phyloP scores from a whole-genome alignment of 2,888 invertebrate species.

The Cryptus armator region DNA sequence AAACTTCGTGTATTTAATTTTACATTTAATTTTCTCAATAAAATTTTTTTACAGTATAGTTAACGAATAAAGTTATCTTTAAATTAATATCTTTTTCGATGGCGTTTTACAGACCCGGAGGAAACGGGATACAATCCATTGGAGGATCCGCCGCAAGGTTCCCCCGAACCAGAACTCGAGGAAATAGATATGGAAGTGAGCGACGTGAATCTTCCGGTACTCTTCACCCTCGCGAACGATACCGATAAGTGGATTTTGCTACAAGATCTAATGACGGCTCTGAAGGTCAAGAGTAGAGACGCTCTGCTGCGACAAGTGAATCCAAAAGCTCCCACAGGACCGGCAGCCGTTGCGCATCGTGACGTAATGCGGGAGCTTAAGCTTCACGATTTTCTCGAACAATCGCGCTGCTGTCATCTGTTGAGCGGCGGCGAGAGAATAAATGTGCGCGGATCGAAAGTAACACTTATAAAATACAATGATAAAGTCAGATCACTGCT shows the following conservation, averaged over 20 bases:
- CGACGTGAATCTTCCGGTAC: slow-evolving; percentile 92
- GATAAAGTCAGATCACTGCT: slow-evolving; percentile 93
- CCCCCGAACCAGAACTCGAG: slow-evolving; percentile 85
- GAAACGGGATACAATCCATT: slow-evolving; percentile 88
- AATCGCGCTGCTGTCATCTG: slow-evolving; percentile 92
- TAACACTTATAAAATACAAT: slow-evolving; percentile 93
- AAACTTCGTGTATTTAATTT: too few species aligned
- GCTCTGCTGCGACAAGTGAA: slow-evolving; percentile 91
- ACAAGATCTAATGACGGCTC: slow-evolving; percentile 91
- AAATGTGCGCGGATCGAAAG: slow-evolving; percentile 92
- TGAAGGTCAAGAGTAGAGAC: slow-evolving; percentile 93
- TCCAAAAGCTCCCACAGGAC: slow-evolving; percentile 85
- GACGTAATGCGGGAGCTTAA: slow-evolving; percentile 89
- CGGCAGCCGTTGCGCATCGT: slow-evolving; percentile 86
- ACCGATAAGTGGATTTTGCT: slow-evolving; percentile 92
- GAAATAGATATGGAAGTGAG: slow-evolving; percentile 93
- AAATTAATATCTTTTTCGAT: slow-evolving; percentile 62
- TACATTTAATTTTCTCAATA: too few species aligned
- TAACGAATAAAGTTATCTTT: too few species aligned
- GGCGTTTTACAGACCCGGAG: slow-evolving; percentile 77
- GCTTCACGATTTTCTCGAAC: slow-evolving; percentile 92
- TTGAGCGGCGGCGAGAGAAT: slow-evolving; percentile 92
- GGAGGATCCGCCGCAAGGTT: slow-evolving; percentile 86
- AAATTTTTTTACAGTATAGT: too few species aligned
- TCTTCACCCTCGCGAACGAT: slow-evolving; percentile 89